Percentiles rank a stretch among this genome's conserved stretches.
Conservation (phyloP, 2,888 invertebrate species). For the Lamellibrachia columna region DNA sequence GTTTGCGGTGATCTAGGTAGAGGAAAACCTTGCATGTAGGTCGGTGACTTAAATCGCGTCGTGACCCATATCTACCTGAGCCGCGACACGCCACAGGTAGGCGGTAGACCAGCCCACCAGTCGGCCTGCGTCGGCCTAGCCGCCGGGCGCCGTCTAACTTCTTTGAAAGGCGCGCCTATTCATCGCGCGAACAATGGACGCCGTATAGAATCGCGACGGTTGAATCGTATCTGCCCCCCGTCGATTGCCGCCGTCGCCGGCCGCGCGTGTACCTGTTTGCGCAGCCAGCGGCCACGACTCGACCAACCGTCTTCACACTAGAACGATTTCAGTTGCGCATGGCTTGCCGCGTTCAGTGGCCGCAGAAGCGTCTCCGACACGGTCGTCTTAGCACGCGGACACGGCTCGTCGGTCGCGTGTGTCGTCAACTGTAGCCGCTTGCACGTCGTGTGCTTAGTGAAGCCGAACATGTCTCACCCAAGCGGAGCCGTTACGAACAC, state of each 20-base stretch:
- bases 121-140: not conserved
- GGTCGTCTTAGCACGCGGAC: conserved; percentile 6
- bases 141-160: not conserved
- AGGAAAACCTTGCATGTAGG: not conserved
- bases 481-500: not conserved
- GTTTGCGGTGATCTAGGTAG: not conserved
- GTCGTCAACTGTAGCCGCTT: conserved; percentile 16
- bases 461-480: conserved; percentile 11
- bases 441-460: not conserved
- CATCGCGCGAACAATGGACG: not conserved
- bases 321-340: conserved; percentile 12
- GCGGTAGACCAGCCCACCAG: not conserved
- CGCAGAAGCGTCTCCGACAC: not conserved
- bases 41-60: not conserved
- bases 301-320: not conserved
- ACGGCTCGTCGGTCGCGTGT: conserved; percentile 5
- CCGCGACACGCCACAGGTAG: not conserved
- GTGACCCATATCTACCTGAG: not conserved
- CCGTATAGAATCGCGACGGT: not conserved
- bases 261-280: not conserved
- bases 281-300: not conserved
- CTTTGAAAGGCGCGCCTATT: conserved; percentile 12
- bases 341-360: not conserved
- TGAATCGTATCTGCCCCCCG: conserved; percentile 12
- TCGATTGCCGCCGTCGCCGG: not conserved